phyloP scores from a whole-genome alignment of 2,797 vertebrate genomes.

The Chromis chromis region DNA sequence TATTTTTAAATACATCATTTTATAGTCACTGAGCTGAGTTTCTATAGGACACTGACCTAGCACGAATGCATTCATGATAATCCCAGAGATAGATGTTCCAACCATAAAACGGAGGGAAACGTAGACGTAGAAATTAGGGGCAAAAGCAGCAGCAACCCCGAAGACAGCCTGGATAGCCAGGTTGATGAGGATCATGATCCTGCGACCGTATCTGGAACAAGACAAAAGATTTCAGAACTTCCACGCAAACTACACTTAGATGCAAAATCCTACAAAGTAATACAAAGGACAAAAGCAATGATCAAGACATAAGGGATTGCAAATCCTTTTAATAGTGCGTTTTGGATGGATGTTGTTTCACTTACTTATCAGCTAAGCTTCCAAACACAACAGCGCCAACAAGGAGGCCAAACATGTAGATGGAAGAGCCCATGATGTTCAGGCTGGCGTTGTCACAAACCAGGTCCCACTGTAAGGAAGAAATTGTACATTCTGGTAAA shows the following conservation, averaged over 20 bases:
- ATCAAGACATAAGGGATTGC: background rate
- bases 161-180: constrained; percentile 78
- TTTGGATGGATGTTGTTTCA: background rate
- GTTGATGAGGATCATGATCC: constrained; percentile 78
- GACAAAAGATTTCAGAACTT: background rate
- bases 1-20: too few relatives aligned
- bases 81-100: constrained; percentile 84
- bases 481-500: background rate
- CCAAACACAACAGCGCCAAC: constrained; percentile 78
- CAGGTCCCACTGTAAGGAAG: constrained; percentile 74
- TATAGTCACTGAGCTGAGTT: background rate
- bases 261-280: background rate
- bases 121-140: constrained; percentile 86
- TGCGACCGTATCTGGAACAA: constrained; percentile 85
- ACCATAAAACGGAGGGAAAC: constrained; percentile 84
- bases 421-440: constrained; percentile 75
- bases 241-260: background rate
- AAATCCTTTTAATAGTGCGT: background rate
- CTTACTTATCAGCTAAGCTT: constrained; percentile 79
- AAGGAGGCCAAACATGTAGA: constrained; percentile 83
- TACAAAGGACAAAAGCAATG: background rate
- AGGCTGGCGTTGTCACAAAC: constrained; percentile 75
- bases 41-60: constrained; percentile 77
- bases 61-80: constrained; percentile 81
- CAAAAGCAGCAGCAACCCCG: constrained; percentile 84